Conservation (phyloP, 2,888 invertebrate species). For the Volucella inflata region DNA sequence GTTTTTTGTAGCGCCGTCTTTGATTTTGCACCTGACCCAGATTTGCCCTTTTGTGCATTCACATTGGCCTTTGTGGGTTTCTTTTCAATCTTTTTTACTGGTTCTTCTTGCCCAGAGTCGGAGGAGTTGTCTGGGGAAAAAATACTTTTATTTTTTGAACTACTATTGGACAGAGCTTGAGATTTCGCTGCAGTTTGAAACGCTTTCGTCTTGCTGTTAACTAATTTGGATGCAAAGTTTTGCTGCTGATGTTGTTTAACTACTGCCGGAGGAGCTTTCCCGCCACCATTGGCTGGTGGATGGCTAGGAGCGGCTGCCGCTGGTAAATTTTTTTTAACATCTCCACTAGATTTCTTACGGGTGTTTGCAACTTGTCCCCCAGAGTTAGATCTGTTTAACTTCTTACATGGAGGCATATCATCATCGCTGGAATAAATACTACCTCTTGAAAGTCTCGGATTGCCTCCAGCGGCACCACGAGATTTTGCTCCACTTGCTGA, state of each 20-base stretch:
- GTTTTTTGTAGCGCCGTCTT: constrained; percentile 70
- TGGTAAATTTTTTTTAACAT: constrained; percentile 54
- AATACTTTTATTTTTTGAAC: constrained; percentile 88
- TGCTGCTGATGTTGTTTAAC: constrained; percentile 79
- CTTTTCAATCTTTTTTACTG: constrained; percentile 76
- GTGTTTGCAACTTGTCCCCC: constrained; percentile 77
- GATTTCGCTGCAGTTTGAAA: constrained; percentile 67
- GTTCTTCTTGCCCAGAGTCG: constrained; percentile 85
- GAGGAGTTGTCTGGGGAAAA: constrained; percentile 92
- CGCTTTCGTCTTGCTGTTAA: constrained; percentile 66
- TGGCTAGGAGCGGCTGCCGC: constrained; percentile 23
- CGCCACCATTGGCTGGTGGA: constrained; percentile 81
- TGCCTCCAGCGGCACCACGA: constrained; percentile 78
- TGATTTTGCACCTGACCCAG: constrained; percentile 38
- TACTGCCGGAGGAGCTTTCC: constrained; percentile 82
- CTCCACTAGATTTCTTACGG: constrained; percentile 77
- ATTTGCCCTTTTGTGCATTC: constrained; percentile 41
- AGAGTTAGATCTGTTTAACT: constrained; percentile 77
- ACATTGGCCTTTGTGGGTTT: constrained; percentile 35
- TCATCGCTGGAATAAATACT: constrained; percentile 87
- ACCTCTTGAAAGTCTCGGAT: constrained; percentile 83
- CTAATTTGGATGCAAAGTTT: constrained; percentile 78
- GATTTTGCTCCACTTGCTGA: constrained; percentile 76
- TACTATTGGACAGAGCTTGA: constrained; percentile 45
- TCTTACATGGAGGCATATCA: constrained; percentile 83